Evolutionary conservation across 2,888 invertebrate species (phyloP).

Genomic region (Orthosia gothica): DNA sequence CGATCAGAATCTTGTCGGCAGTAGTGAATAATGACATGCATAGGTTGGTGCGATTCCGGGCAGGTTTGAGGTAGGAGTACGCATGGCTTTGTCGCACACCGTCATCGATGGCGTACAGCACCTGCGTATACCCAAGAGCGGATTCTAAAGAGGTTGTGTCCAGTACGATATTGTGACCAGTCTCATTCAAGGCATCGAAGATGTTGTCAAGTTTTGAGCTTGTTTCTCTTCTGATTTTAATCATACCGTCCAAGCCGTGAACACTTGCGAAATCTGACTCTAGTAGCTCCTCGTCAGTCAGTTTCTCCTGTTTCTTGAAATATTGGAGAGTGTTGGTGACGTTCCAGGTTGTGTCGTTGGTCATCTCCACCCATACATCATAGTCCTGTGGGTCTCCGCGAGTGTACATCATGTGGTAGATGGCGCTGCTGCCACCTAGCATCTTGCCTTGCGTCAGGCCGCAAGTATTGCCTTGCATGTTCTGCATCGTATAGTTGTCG

Average conservation of each 20-base stretch:
- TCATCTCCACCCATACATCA: slow-evolving; percentile 65
- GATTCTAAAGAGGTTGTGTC: slow-evolving; percentile 26
- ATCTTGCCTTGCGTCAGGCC: slow-evolving; percentile 72
- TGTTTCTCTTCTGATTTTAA: slow-evolving; percentile 33
- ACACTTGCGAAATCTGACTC: not conserved
- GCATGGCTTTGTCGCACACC: slow-evolving; percentile 24
- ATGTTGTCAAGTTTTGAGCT: not conserved
- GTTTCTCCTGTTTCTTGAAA: slow-evolving; percentile 72
- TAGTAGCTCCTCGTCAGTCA: slow-evolving; percentile 63
- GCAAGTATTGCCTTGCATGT: slow-evolving; percentile 29
- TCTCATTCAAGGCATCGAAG: slow-evolving; percentile 25
- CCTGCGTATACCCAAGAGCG: slow-evolving; percentile 13
- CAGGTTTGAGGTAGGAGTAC: not conserved
- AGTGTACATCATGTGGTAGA: slow-evolving; percentile 68
- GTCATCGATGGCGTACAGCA: slow-evolving; percentile 20
- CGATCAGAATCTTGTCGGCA: slow-evolving; percentile 41
- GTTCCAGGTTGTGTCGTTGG: slow-evolving; percentile 69
- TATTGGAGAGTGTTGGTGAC: slow-evolving; percentile 67
- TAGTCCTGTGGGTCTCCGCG: slow-evolving; percentile 70
- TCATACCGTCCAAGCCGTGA: slow-evolving; percentile 38
- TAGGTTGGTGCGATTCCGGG: slow-evolving; percentile 17
- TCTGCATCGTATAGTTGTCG: slow-evolving; percentile 66
- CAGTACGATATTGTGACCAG: slow-evolving; percentile 21
- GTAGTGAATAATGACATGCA: slow-evolving; percentile 28
- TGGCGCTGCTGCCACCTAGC: slow-evolving; percentile 74